Evolutionary conservation across 2,797 vertebrate species (phyloP).

Genomic region (Dermochelys coriacea): DNA sequence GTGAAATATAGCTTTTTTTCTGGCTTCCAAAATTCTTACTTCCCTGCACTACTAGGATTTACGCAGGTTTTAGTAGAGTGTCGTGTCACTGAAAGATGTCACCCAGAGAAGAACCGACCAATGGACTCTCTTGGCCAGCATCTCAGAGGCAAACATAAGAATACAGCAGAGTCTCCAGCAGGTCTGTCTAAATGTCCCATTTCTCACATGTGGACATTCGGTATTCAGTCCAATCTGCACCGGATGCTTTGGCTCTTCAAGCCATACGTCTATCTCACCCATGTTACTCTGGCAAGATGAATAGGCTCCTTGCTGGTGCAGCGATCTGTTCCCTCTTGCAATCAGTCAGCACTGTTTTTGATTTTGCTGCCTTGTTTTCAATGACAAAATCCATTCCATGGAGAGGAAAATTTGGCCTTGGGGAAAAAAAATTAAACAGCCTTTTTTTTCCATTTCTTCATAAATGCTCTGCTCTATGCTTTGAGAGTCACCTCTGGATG

Average conservation of each 20-base stretch:
- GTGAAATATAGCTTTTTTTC: background rate
- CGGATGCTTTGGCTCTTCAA: too few relatives aligned
- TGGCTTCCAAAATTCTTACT: background rate
- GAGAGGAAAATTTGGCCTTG: background rate
- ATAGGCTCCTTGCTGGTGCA: background rate
- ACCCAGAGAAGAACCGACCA: background rate
- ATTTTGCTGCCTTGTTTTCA: background rate
- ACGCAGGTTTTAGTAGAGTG: background rate
- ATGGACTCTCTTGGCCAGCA: background rate
- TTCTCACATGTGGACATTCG: background rate
- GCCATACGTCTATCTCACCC: background rate
- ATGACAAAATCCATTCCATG: background rate
- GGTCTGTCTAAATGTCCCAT: background rate
- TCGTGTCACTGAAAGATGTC: background rate
- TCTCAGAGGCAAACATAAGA: background rate
- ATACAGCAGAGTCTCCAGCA: background rate
- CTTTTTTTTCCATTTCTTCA: background rate
- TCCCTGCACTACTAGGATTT: background rate
- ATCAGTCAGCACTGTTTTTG: background rate
- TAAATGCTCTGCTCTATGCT: background rate
- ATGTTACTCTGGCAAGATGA: background rate
- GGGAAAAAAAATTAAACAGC: background rate
- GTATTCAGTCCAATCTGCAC: background rate
- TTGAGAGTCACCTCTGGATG: background rate
- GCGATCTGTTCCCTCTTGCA: background rate